Base-by-base conservation (phyloP, 2,888 invertebrate genomes). In the Sarcophaga variegata region DNA sequence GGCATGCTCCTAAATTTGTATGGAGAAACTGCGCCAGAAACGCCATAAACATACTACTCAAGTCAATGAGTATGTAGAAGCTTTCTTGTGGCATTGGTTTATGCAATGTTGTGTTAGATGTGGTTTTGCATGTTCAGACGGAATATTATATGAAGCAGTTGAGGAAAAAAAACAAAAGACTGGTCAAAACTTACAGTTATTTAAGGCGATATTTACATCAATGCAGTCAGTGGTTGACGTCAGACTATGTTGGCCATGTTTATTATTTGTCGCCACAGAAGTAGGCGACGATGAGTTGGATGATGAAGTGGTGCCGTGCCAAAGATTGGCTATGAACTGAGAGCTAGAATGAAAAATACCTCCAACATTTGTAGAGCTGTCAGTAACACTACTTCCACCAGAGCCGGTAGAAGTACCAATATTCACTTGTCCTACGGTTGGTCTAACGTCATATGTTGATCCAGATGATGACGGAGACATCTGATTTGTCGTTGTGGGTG, bases 261-360 rank as follows among this genome's bases (percentile, higher is more conserved):
- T 81, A 27, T 37, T 67, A 6, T 62, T 10, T 27, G 66, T 8
- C 2, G 45, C 37, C 12, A 64, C 27, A 17, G 59, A 67, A 17
- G 64, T 66, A 1, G 76, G 82, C 14, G 71, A 77, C 6, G 82
- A 66, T 14, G 66, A 77, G 47, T 77, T 83, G 5, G 77, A 83
- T 17, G 63, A 59, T 0, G 71, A 22, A 6, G 86, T 88, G 90
- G 91, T 94, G 91, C 94, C 94, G 89, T 95, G 95, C 92, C 95
- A 95, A 89, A 96, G 94, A 91, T 95, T 95, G 89, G 95, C 95
- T 10, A 96, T 92, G 91, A 96, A 96, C 89, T 95, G 95, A 88
- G 96, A 95, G 77, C 95, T 94, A 37, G 94, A 93, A 20, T 93
- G 93, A 20, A 94, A 92, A 81, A 95, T 91, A 69, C 94, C 94